A percentile compares a stretch with the other conserved stretches of the same genome.
Evolutionary conservation across 2,113 vertebrate species (phyloP).

Genomic region (Corynorhinus townsendii): DNA sequence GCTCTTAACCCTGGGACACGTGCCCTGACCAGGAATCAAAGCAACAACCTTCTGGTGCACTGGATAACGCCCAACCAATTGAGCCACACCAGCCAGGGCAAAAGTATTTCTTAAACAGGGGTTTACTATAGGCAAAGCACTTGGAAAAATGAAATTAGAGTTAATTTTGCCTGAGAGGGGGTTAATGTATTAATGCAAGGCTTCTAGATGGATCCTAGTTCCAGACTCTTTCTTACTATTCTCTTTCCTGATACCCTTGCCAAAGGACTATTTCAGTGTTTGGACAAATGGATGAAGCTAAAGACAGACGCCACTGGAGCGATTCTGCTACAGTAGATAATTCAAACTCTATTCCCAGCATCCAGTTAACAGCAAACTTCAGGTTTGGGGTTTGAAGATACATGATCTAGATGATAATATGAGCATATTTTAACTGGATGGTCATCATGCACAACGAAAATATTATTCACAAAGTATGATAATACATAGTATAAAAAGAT

Average conservation of each 20-base stretch:
- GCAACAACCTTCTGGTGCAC: too few species aligned
- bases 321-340: neutral
- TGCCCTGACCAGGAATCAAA: too few species aligned
- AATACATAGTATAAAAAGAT: neutral
- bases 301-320: neutral
- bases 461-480: neutral
- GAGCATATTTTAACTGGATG: neutral
- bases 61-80: too few species aligned
- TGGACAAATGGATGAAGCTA: neutral
- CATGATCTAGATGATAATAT: neutral
- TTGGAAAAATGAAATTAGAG: neutral
- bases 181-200: conserved; percentile 4
- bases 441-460: neutral
- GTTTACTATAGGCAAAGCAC: neutral
- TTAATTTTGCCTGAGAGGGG: neutral
- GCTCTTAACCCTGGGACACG: too few species aligned
- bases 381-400: neutral
- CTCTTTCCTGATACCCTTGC: neutral
- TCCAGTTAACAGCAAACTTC: neutral
- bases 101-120: neutral
- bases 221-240: neutral
- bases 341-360: neutral
- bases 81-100: too few species aligned
- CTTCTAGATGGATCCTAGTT: neutral
- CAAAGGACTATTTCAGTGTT: neutral